phyloP scores from a whole-genome alignment of 2,113 vertebrate genomes.

The Chloropsis hardwickii region DNA sequence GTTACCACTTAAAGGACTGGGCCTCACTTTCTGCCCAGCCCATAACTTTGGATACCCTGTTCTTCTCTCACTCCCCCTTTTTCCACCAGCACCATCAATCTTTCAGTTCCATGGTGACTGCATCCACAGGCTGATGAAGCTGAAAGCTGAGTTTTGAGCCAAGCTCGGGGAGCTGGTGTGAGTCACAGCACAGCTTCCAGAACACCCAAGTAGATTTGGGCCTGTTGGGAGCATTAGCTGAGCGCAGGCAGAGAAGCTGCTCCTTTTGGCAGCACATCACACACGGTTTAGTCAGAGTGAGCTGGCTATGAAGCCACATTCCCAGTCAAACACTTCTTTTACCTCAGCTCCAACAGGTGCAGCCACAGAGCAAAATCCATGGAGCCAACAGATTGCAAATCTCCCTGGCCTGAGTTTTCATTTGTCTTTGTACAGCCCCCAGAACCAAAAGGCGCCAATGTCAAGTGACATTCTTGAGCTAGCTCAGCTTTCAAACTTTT shows the following conservation, averaged over 20 bases:
- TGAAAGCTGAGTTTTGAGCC: not conserved
- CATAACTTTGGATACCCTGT: rapidly evolving
- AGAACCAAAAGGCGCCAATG: not conserved
- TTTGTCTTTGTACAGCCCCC: not conserved
- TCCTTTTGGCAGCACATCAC: not conserved
- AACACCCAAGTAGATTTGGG: not conserved
- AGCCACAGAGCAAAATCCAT: not conserved
- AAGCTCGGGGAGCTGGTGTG: not conserved
- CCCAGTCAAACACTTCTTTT: not conserved
- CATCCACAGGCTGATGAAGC: not conserved
- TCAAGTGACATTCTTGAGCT: not conserved
- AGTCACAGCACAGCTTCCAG: not conserved
- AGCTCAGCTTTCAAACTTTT: not conserved
- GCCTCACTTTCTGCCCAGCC: not conserved
- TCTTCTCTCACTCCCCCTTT: not conserved
- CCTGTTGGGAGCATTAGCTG: not conserved
- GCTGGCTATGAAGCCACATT: not conserved
- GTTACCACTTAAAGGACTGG: not conserved
- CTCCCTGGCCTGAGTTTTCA: not conserved
- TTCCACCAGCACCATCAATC: not conserved
- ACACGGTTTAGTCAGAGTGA: not conserved
- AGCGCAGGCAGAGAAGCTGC: not conserved
- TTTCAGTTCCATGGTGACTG: not conserved
- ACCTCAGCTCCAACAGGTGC: not conserved
- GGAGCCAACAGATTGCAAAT: not conserved